phyloP scores from a whole-genome alignment of 2,113 vertebrate genomes.

The Monopterus albus region DNA sequence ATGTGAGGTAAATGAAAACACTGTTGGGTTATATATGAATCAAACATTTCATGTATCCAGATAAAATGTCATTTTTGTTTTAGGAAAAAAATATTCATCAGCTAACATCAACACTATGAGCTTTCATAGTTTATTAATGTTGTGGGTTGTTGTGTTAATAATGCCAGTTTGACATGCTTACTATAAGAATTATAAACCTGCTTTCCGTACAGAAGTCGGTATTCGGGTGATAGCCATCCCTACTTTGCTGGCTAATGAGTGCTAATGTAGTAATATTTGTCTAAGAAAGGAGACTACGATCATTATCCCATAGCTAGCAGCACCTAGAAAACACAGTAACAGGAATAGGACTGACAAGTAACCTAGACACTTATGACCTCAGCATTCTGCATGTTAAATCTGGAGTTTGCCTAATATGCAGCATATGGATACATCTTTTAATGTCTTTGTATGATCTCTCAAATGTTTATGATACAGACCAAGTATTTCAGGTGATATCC shows the following conservation, averaged over 20 bases:
- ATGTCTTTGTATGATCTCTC: background rate
- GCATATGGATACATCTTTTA: background rate
- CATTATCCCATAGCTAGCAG: background rate
- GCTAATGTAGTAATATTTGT: background rate
- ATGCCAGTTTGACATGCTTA: background rate
- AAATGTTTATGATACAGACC: background rate
- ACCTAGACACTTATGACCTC: background rate
- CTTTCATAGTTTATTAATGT: background rate
- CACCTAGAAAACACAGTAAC: no score
- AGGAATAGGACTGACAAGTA: background rate
- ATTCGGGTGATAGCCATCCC: no score
- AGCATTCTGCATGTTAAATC: background rate
- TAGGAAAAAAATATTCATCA: background rate
- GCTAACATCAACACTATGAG: background rate
- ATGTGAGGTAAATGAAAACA: conserved; percentile 66
- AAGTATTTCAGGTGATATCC: no score
- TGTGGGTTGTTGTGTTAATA: no score
- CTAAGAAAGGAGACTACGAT: background rate
- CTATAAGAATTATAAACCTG: no score
- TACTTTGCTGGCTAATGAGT: background rate
- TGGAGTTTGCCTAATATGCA: no score
- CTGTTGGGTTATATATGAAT: conserved; percentile 27
- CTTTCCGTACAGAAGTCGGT: no score
- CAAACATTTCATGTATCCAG: background rate
- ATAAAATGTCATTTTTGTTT: background rate